phyloP scores from a whole-genome alignment of 2,113 vertebrate species.

The Salvelinus sp. region DNA sequence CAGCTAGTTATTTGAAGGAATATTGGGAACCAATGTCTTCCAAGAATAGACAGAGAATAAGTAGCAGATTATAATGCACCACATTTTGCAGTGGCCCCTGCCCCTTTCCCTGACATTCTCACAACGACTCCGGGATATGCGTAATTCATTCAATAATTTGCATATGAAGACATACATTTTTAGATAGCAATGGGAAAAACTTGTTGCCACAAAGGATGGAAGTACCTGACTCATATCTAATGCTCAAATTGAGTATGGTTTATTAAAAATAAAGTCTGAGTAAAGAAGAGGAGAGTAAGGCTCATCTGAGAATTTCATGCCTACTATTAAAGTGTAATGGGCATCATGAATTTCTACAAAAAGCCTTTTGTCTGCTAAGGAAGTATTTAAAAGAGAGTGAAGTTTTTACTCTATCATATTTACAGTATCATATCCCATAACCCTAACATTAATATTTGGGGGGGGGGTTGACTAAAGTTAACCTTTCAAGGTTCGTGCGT shows the following conservation, averaged over 20 bases:
- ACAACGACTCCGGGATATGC: conserved; percentile 26
- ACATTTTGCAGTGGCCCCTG: neutral
- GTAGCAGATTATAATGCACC: no score
- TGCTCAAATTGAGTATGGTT: conserved; percentile 23
- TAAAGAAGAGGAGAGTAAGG: no score
- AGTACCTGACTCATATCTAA: conserved; percentile 22
- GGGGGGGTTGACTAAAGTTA: no score
- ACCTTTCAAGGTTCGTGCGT: no score
- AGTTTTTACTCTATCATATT: no score
- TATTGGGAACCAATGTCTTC: no score
- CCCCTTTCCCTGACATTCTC: conserved; percentile 19
- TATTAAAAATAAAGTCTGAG: no score
- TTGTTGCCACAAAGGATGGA: conserved; percentile 18
- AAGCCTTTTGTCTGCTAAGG: neutral
- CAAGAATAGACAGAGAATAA: no score
- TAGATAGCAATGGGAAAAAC: conserved; percentile 28
- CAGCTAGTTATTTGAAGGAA: no score
- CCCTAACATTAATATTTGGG: no score
- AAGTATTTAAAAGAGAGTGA: neutral
- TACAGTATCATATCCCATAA: no score
- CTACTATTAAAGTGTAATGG: neutral
- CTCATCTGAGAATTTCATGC: neutral
- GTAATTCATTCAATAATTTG: conserved; percentile 56
- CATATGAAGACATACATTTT: conserved; percentile 49
- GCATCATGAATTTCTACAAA: neutral